These are phyloP conservation scores for Patella ulyssiponensis DNA, from an alignment of 2,888 invertebrate species.

Conservation along the genomic window DNA sequence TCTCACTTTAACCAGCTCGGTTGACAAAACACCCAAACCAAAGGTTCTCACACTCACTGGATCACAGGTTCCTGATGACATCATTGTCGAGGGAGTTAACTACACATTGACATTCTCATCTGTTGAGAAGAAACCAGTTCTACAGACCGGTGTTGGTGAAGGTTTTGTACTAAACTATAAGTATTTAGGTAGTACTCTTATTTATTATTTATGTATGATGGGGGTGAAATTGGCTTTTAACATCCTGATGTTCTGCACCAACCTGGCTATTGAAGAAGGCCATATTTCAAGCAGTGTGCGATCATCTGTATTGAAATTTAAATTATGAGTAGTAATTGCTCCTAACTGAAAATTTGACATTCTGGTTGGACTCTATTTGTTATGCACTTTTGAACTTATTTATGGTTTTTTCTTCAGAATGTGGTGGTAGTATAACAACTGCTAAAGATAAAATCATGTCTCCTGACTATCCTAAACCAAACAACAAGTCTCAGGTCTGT, in stretches of 20 bases:
- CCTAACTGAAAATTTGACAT: too few species aligned
- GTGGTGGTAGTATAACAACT: slow-evolving; percentile 42
- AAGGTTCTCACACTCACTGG: background rate
- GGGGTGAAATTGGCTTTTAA: background rate
- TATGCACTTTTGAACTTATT: background rate
- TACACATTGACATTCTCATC: slow-evolving; percentile 12
- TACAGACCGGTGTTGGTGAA: background rate
- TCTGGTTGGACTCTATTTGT: background rate
- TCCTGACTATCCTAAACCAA: slow-evolving; percentile 28
- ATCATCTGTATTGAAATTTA: too few species aligned
- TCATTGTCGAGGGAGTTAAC: background rate
- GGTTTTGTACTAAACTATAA: slow-evolving; percentile 20
- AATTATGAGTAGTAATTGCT: too few species aligned
- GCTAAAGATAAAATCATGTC: slow-evolving; percentile 25
- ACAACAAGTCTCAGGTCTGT: slow-evolving; percentile 40
- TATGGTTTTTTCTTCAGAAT: slow-evolving; percentile 41
- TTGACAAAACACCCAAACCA: background rate
- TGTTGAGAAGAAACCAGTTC: background rate
- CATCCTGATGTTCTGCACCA: too few species aligned
- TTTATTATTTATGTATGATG: background rate
- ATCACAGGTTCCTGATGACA: background rate
- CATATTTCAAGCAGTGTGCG: too few species aligned
- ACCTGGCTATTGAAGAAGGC: too few species aligned
- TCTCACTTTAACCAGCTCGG: slow-evolving; percentile 10
- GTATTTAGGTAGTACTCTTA: slow-evolving; percentile 10